A percentile compares a stretch with the other conserved stretches of the same genome.
Conservation (phyloP, 2,113 vertebrate genomes). For the Strigops habroptila region DNA sequence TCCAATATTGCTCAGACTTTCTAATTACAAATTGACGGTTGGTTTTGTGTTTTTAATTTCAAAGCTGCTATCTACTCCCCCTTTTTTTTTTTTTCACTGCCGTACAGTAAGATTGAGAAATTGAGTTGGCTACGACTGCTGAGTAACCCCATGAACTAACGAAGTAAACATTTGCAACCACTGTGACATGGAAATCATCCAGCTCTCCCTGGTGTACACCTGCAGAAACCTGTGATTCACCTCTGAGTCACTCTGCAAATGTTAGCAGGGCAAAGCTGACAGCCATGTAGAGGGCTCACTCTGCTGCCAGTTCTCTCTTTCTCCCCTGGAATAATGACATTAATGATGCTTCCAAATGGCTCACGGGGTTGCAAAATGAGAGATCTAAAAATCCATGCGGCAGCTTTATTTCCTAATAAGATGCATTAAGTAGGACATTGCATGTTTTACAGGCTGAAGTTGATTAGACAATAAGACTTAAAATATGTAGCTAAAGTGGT, state of each 20-base stretch:
- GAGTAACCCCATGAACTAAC: conserved; percentile 79
- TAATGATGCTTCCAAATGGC: conserved; percentile 74
- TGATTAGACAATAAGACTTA: conserved; percentile 75
- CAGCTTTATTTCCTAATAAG: conserved; percentile 76
- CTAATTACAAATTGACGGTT: conserved; percentile 48
- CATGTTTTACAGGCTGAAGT: conserved; percentile 73
- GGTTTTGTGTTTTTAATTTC: conserved; percentile 35
- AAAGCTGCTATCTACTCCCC: background rate
- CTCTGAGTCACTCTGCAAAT: conserved; percentile 79
- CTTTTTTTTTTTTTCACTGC: conserved; percentile 13
- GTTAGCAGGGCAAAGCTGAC: conserved; percentile 69
- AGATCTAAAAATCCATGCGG: conserved; percentile 64
- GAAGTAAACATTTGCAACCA: conserved; percentile 78
- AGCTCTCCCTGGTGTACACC: conserved; percentile 76
- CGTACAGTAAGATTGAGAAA: conserved; percentile 65
- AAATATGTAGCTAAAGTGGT: conserved; percentile 75
- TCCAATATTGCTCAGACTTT: conserved; percentile 8
- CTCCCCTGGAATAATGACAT: conserved; percentile 73
- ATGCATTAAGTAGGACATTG: conserved; percentile 75
- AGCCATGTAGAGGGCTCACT: conserved; percentile 48
- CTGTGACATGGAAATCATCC: conserved; percentile 76
- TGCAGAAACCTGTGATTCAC: conserved; percentile 81
- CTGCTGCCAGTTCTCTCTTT: conserved; percentile 63
- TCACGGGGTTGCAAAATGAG: conserved; percentile 68
- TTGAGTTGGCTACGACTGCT: conserved; percentile 68